Evolutionary conservation across 2,888 invertebrate genomes (phyloP), one percentile per base, ranked within the genome.

Genomic region (Hemicrepidius hirtus): DNA sequence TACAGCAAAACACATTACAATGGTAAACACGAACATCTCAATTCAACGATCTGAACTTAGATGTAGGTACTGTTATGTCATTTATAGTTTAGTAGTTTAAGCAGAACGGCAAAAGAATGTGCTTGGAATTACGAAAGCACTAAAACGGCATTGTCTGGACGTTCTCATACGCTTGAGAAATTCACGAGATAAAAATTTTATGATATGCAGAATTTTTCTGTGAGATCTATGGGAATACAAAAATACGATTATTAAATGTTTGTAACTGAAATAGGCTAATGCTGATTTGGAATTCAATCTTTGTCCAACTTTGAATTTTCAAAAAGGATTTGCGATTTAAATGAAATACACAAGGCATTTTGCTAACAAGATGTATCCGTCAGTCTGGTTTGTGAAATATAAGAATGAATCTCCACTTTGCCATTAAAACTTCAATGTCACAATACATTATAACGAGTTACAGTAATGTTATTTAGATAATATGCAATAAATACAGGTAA

Each of bases 81-180:
- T 62, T 69, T 63, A 41, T 63, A 69, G 69, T 69, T 68, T 69
- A 62, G 53, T 63, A 44, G 69, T 63, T 60, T 69, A 57, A 53
- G 46, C 60, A 68, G 53, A 62, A 50, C 62, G 28, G 21, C 50
- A 21, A 35, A 62, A 55, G 35, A 49, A 53, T 53, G 62, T 55
- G 63, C 53, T 32, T 16, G 24, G 62, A 21, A 68, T 63, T 63
- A 32, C 24, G 37, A 65, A 63, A 65, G 60, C 18, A 37, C 28
- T 60, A 60, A 35, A 60, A 28, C 57, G 35, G 67, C 55, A 67
- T 67, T 67, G 67, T 67, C 20, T 16, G 21, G 16, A 50, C 10
- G 40, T 55, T 65, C 65, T 44, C 67, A 59, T 35, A 40, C 57
- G 40, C 32, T 28, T 20, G 2, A 5, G 35, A 65, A 49, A 53